Conservation (phyloP, 1,140 invertebrate genomes). For the Forficula auricularia region DNA sequence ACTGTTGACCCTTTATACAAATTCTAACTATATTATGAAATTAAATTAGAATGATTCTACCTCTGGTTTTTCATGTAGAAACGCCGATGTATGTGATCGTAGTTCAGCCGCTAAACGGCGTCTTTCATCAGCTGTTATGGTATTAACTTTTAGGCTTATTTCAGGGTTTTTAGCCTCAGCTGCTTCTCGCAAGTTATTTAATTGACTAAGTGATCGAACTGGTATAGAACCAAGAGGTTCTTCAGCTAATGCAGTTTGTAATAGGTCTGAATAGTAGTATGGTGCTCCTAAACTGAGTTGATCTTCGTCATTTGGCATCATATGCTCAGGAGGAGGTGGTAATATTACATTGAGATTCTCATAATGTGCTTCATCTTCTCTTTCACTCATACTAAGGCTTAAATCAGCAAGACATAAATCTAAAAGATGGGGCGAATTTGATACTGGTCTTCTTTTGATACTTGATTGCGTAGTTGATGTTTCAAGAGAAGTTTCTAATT, state of each 20-base stretch:
- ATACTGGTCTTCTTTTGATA: too few species aligned
- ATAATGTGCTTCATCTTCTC: constrained; percentile 19
- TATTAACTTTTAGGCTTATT: constrained; percentile 61
- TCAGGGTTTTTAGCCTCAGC: constrained; percentile 30
- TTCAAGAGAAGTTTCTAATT: constrained; percentile 32
- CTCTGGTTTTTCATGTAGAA: too few species aligned
- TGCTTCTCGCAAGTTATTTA: constrained; percentile 37
- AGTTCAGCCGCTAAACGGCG: constrained; percentile 34
- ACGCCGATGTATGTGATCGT: constrained; percentile 16
- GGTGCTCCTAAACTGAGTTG: constrained; percentile 36
- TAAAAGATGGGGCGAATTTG: too few species aligned
- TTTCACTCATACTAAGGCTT: too few species aligned
- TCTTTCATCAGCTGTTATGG: constrained; percentile 40
- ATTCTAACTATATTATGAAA: too few species aligned
- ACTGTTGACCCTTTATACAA: too few species aligned
- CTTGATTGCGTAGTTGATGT: too few species aligned
- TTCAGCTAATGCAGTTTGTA: constrained; percentile 13
- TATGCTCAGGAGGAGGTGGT: constrained; percentile 10
- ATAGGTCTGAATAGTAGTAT: constrained; percentile 74
- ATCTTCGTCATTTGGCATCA: constrained; percentile 1
- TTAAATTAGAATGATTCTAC: too few species aligned
- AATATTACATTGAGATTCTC: constrained; percentile 18
- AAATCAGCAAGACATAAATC: too few species aligned
- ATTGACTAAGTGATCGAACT: constrained; percentile 31
- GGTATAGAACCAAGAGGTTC: too few species aligned